These are phyloP conservation scores for Apodemus speciosus DNA, from an alignment of 2,113 vertebrate species.

Conservation along the genomic window DNA sequence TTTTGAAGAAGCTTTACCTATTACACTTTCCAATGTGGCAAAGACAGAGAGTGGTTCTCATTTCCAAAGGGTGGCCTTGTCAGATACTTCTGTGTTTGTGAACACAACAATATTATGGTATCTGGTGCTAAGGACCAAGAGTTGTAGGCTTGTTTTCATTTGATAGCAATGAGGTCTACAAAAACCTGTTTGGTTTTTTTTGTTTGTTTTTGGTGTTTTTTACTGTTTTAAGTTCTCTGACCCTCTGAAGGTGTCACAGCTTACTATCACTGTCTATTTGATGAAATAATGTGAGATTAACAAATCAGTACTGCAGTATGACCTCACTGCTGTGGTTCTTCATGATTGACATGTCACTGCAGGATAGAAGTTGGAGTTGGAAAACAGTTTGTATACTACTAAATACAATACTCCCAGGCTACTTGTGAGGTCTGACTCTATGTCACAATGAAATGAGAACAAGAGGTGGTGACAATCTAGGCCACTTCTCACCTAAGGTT, in stretches of 20 bases:
- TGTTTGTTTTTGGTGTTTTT: no score
- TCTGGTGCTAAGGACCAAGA: neutral
- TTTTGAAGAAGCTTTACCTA: neutral
- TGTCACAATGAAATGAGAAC: neutral
- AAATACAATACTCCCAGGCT: neutral
- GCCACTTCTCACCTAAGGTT: neutral
- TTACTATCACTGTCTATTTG: conserved; percentile 43
- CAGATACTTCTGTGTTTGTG: neutral
- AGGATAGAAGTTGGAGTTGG: neutral
- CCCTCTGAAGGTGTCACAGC: conserved; percentile 47
- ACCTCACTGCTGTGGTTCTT: conserved; percentile 52
- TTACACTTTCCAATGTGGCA: neutral
- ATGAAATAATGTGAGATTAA: conserved; percentile 47
- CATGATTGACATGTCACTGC: conserved; percentile 33
- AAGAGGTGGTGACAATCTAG: neutral
- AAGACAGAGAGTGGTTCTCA: neutral
- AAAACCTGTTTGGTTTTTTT: no score
- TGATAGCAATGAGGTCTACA: conserved; percentile 46
- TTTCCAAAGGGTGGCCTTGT: conserved; percentile 40
- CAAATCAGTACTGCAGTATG: neutral
- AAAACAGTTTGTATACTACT: neutral
- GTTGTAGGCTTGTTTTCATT: neutral
- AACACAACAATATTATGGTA: conserved; percentile 29
- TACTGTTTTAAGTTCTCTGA: conserved; percentile 30
- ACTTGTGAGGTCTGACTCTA: neutral